Conservation (phyloP, 1,140 invertebrate genomes). For the Battus philenor region DNA sequence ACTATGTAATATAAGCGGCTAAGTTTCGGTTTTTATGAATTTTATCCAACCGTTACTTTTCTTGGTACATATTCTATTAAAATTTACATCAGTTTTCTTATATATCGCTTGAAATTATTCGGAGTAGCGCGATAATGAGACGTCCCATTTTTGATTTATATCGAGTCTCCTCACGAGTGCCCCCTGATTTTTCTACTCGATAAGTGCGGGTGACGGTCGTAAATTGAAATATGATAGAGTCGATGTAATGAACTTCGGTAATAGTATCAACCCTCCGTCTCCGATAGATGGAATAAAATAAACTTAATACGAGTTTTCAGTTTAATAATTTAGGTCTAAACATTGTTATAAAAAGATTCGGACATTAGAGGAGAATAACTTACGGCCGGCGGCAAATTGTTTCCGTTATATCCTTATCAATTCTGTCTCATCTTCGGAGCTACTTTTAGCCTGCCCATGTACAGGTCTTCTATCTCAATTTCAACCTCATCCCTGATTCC, state of each 20-base stretch:
- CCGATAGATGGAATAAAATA: conserved; percentile 13
- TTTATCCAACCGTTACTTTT: conserved; percentile 25
- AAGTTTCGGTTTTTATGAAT: conserved; percentile 45
- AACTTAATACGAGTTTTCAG: too few species aligned
- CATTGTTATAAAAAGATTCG: neutral
- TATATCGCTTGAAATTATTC: conserved; percentile 35
- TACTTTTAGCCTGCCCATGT: conserved; percentile 56
- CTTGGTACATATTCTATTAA: neutral
- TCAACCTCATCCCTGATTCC: conserved; percentile 67
- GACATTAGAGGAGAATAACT: neutral
- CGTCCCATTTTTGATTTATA: conserved; percentile 69
- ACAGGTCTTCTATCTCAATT: conserved; percentile 72
- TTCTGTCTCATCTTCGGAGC: conserved; percentile 24
- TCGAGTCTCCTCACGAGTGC: conserved; percentile 34
- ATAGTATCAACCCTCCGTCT: conserved; percentile 55
- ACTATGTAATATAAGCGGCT: conserved; percentile 49
- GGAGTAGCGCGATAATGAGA: conserved; percentile 59
- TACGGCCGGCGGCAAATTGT: neutral
- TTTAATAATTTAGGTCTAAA: neutral
- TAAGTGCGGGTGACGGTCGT: conserved; percentile 69
- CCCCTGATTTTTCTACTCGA: conserved; percentile 67
- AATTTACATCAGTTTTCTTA: conserved; percentile 7
- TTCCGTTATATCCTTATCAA: conserved; percentile 10
- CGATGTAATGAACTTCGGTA: conserved; percentile 62
- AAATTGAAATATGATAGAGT: conserved; percentile 76